phyloP scores from a whole-genome alignment of 2,888 invertebrate species.

The Philonicus albiceps region DNA sequence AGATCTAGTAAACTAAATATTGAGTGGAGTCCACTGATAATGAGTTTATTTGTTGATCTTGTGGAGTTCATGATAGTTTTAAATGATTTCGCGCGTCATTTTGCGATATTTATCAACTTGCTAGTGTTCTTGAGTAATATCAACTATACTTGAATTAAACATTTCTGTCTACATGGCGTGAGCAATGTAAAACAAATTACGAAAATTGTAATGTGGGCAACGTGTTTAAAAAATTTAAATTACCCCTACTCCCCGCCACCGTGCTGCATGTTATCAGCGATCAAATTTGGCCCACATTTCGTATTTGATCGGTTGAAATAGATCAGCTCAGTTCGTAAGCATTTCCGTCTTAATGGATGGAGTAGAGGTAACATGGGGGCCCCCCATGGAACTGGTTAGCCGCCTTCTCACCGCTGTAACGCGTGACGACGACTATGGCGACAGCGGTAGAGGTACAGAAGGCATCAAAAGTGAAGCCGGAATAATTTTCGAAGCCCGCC shows the following conservation, averaged over 20 bases:
- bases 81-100: neutral
- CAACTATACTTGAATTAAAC: neutral
- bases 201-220: neutral
- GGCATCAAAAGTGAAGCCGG: neutral
- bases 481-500: neutral
- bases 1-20: too few species aligned
- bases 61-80: neutral
- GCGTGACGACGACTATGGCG: neutral
- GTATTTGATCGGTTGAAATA: neutral
- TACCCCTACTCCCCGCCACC: neutral
- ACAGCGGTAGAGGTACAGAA: neutral
- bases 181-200: neutral
- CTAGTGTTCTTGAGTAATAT: neutral
- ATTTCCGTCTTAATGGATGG: neutral
- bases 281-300: slow-evolving; percentile 19
- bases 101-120: neutral
- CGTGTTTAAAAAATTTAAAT: neutral
- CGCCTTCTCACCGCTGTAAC: neutral
- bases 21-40: too few species aligned
- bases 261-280: neutral
- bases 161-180: neutral
- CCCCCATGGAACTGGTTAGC: slow-evolving; percentile 6
- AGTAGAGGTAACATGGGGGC: neutral
- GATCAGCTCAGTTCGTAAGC: neutral
- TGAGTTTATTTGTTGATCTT: neutral